A percentile compares a stretch with the other conserved stretches of the same genome.
Evolutionary conservation across 2,113 vertebrate species (phyloP).

Genomic region (Marmota flaviventris): DNA sequence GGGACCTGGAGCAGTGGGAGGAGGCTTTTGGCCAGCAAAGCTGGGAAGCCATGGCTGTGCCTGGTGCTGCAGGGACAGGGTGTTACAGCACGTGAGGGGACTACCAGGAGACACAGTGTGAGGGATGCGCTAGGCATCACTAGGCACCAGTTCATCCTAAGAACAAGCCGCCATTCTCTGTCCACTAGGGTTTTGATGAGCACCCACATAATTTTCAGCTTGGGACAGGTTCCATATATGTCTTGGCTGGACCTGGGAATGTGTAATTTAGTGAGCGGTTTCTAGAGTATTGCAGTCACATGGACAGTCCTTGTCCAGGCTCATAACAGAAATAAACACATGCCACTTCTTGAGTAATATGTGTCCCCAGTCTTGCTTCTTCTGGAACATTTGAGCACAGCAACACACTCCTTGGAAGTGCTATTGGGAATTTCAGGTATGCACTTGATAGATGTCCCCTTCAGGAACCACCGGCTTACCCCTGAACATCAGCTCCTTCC

Average conservation of each 20-base stretch:
- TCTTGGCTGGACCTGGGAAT: not conserved
- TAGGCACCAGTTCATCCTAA: not conserved
- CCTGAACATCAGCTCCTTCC: not conserved
- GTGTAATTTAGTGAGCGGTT: not conserved
- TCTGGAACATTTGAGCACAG: too few relatives aligned
- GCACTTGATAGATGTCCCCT: not conserved
- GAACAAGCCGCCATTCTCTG: not conserved
- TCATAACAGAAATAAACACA: not conserved
- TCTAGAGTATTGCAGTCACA: not conserved
- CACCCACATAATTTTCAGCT: not conserved
- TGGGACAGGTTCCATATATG: not conserved
- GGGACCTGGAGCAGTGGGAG: too few relatives aligned
- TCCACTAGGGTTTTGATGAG: not conserved
- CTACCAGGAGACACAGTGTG: too few relatives aligned
- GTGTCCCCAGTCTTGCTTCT: not conserved
- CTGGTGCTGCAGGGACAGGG: not conserved
- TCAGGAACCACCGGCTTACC: not conserved
- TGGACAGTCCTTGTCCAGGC: too few relatives aligned
- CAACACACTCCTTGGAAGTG: not conserved
- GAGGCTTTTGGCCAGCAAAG: accelerated
- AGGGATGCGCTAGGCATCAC: not conserved
- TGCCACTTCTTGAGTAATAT: not conserved
- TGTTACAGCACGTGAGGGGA: too few relatives aligned
- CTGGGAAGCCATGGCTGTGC: too few relatives aligned
- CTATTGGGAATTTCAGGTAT: not conserved